These are phyloP conservation scores for Clavelina lepadiformis DNA, from an alignment of 23 tunicate genomes.

Conservation along the genomic window DNA sequence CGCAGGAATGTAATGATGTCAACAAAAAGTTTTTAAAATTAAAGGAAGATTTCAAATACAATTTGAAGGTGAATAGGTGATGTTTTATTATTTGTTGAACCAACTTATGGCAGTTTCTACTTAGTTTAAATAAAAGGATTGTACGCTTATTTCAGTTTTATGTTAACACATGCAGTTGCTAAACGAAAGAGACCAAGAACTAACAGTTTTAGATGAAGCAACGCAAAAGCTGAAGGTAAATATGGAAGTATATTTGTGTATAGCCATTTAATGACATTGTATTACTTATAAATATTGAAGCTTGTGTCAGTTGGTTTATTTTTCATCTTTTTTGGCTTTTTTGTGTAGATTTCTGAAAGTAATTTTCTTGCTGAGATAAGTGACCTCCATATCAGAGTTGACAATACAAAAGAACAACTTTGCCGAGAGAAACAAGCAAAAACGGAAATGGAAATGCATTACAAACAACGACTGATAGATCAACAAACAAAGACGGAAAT, in stretches of 20 bases:
- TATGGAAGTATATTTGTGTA: not conserved
- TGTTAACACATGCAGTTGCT: constrained; percentile 60
- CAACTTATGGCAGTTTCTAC: not conserved
- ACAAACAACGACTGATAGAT: constrained; percentile 38
- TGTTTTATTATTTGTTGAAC: too few species aligned
- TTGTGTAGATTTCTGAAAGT: constrained; percentile 37
- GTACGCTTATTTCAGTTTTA: too few species aligned
- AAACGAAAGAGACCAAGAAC: constrained; percentile 60
- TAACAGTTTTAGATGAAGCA: constrained; percentile 34
- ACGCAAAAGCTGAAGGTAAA: constrained; percentile 27
- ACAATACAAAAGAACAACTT: constrained; percentile 24
- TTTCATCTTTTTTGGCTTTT: too few species aligned
- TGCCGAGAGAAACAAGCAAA: constrained; percentile 26
- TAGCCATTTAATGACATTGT: too few species aligned
- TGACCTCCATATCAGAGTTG: constrained; percentile 49
- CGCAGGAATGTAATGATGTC: constrained; percentile 10
- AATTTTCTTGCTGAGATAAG: constrained; percentile 44
- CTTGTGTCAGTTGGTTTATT: too few species aligned
- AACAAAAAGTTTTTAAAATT: constrained; percentile 29
- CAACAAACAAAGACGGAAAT: constrained; percentile 45
- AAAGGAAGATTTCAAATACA: constrained; percentile 36
- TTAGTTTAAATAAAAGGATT: not conserved
- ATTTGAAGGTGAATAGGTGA: constrained; percentile 22
- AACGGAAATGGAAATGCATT: constrained; percentile 52
- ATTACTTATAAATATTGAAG: too few species aligned